phyloP scores from a whole-genome alignment of 2,797 vertebrate species.

The Heteromormyrus szaboi region DNA sequence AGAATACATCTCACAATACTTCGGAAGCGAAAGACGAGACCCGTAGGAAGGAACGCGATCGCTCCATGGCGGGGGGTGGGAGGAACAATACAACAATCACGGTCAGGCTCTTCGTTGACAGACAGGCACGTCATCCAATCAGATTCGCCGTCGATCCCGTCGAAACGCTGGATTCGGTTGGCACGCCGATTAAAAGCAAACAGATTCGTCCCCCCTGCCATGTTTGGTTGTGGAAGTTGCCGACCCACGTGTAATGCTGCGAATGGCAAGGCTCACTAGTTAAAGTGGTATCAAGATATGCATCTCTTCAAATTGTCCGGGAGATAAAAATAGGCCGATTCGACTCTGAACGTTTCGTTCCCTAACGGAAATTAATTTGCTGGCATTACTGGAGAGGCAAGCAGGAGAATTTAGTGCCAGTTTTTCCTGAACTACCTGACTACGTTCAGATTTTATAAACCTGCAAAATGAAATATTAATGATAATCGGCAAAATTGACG shows the following conservation, averaged over 20 bases:
- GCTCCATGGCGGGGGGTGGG: slow-evolving; percentile 26
- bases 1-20: neutral
- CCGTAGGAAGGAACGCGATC: slow-evolving; percentile 35
- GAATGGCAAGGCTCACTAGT: neutral
- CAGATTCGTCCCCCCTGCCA: neutral
- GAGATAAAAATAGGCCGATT: neutral
- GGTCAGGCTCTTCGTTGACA: neutral
- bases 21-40: slow-evolving; percentile 25
- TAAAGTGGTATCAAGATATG: neutral
- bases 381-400: neutral
- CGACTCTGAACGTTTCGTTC: neutral
- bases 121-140: slow-evolving; percentile 10
- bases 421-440: neutral
- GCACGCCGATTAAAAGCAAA: neutral
- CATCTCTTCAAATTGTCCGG: neutral
- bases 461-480: neutral
- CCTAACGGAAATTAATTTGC: neutral
- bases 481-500: neutral
- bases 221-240: slow-evolving; percentile 11
- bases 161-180: neutral
- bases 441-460: neutral
- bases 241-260: slow-evolving; percentile 13
- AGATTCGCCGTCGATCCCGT: neutral
- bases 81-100: slow-evolving; percentile 15
- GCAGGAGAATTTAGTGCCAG: neutral